Evolutionary conservation across 2,888 invertebrate species (phyloP).

Genomic region (Troilus luridus): DNA sequence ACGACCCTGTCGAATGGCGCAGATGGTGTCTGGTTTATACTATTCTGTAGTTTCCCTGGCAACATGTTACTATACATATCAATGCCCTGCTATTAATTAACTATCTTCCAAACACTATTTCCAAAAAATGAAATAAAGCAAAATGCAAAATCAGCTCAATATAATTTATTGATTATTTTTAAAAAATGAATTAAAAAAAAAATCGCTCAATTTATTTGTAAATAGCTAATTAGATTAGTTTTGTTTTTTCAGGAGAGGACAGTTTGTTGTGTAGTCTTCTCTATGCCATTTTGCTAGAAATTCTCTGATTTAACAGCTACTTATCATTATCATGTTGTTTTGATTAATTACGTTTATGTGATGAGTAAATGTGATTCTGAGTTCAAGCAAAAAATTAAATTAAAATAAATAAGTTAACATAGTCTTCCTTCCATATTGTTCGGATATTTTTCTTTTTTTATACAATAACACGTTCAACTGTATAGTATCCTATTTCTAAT

Average conservation of each 20-base stretch:
- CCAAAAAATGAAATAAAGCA: neutral
- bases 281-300: conserved; percentile 20
- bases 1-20: neutral
- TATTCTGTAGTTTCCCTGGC: neutral
- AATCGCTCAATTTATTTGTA: conserved; percentile 39
- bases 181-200: conserved; percentile 7
- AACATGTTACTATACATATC: conserved; percentile 36
- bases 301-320: neutral
- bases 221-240: conserved; percentile 24
- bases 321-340: neutral
- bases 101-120: conserved; percentile 24
- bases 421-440: neutral
- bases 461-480: neutral
- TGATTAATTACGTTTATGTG: neutral
- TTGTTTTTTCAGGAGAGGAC: neutral
- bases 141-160: conserved; percentile 32
- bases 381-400: neutral
- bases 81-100: conserved; percentile 14
- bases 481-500: neutral
- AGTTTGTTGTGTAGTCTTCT: neutral
- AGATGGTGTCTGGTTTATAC: neutral
- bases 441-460: neutral
- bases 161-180: conserved; percentile 6
- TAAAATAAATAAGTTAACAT: neutral
- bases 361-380: conserved; percentile 34